Evolutionary conservation across 2,113 vertebrate species (phyloP), one percentile per base, ranked within the genome.

Genomic region (Tursiops truncatus): DNA sequence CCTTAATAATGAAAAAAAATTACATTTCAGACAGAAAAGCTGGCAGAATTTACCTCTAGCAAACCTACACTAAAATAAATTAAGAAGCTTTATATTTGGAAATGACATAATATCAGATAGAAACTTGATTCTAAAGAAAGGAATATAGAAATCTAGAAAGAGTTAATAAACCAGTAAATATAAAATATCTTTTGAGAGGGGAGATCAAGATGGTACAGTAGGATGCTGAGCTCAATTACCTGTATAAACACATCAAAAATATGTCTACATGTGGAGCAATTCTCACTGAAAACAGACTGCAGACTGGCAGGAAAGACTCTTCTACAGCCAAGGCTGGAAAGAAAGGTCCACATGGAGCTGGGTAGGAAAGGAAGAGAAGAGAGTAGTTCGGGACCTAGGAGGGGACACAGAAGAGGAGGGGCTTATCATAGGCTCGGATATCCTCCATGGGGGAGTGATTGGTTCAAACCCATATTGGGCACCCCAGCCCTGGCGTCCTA

Each of bases 21-120:
- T 44, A 47, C 5, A 92, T 80, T 53, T 76, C 44, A 60, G 60
- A 7, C 44, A 79, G 33, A 50, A 76, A 95, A 76, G 21, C 41
- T 94, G 73, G 82, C 47, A 65, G 71, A 81, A 96, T 88, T 71
- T 91, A 85, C 86, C 74, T 56, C 28, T 28, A 82, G 28, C 23
- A 79, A 82, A 84, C 25, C 17, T 36, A 84, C 2, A 17, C 9
- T 60, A 53, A 33, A 94, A 58, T 36, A 53, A 76, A 92, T 47
- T 85, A 47, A 68, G 20, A 77, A 28, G 25, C 26, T 60, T 85
- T 36, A 38, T 18, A 84, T 62, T 20, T 44, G 58, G 28, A 62
- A 93, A 68, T 28, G 12, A 58, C 41, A 36, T 67, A 67, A 10
- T 67, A 60, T 38, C 31, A 12, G 7, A 53, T 28, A 93, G 20